These are phyloP conservation scores for Epirrhoe alternata DNA, from an alignment of 2,888 invertebrate genomes.

Conservation along the genomic window DNA sequence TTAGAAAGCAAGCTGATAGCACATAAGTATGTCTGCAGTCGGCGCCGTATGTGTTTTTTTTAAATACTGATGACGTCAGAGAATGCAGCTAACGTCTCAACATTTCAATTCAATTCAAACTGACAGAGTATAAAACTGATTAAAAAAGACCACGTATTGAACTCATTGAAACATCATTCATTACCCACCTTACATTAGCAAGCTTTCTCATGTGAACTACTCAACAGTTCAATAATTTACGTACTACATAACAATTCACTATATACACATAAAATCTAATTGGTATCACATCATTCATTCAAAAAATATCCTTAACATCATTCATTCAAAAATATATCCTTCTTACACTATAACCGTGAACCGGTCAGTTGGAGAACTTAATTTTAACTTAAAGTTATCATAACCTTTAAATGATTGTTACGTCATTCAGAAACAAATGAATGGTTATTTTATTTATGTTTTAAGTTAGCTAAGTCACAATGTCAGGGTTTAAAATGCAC, in stretches of 20 bases:
- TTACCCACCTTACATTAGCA: slow-evolving; percentile 25
- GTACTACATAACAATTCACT: slow-evolving; percentile 71
- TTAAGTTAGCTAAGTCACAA: slow-evolving; percentile 1
- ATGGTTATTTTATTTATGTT: background rate
- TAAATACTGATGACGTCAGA: no score
- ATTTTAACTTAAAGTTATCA: slow-evolving; percentile 10
- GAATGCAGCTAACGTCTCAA: no score
- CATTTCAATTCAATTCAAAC: no score
- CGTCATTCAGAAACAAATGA: slow-evolving; percentile 10
- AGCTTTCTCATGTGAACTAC: slow-evolving; percentile 40
- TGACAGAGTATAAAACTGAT: background rate
- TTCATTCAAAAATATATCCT: slow-evolving; percentile 74
- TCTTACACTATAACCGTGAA: slow-evolving; percentile 32
- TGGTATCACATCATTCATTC: slow-evolving; percentile 82
- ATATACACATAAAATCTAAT: slow-evolving; percentile 74
- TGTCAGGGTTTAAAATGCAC: slow-evolving; percentile 40
- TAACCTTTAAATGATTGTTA: slow-evolving; percentile 8
- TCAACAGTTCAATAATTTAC: slow-evolving; percentile 60
- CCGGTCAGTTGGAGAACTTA: slow-evolving; percentile 20
- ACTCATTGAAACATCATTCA: background rate
- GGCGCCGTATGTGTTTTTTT: no score
- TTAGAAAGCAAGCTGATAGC: no score
- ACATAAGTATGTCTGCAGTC: no score
- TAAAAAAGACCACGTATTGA: background rate
- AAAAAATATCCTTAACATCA: slow-evolving; percentile 81